phyloP scores from a whole-genome alignment of 2,888 invertebrate genomes.

The Taphrorychus bicolor region DNA sequence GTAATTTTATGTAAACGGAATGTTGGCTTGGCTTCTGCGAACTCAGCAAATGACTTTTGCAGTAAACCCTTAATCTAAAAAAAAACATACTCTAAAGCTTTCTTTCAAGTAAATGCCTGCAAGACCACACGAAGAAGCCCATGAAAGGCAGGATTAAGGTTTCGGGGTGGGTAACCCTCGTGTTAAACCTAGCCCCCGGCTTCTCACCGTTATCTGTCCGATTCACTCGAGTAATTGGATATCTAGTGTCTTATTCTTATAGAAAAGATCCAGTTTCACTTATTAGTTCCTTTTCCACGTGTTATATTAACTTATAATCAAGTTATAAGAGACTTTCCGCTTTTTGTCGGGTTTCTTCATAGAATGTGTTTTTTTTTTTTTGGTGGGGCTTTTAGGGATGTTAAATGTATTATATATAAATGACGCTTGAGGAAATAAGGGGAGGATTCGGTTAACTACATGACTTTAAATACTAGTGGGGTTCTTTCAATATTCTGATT shows the following conservation, averaged over 20 bases:
- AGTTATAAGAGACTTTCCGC: constrained; percentile 26
- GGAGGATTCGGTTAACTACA: too few species aligned
- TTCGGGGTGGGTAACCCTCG: constrained; percentile 55
- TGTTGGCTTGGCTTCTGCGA: too few species aligned
- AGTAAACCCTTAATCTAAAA: background rate
- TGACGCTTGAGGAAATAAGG: too few species aligned
- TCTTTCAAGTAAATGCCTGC: background rate
- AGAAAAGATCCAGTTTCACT: constrained; percentile 55
- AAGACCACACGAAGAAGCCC: constrained; percentile 46
- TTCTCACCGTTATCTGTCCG: constrained; percentile 24
- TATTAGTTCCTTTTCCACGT: constrained; percentile 50
- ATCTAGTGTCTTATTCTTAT: constrained; percentile 55
- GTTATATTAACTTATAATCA: constrained; percentile 30
- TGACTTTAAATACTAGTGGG: too few species aligned
- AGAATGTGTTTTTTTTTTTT: constrained; percentile 18
- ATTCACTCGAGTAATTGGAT: constrained; percentile 55
- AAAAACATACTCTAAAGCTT: background rate
- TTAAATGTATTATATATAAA: background rate
- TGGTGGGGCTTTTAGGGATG: background rate
- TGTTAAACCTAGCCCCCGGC: constrained; percentile 50
- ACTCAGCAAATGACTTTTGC: background rate
- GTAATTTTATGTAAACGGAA: constrained; percentile 37
- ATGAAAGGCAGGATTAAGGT: constrained; percentile 52
- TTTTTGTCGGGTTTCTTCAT: constrained; percentile 24
- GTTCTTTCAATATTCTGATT: too few species aligned